These are phyloP conservation scores for Gallinago jamesoni DNA, from an alignment of 2,113 vertebrate genomes.

Conservation along the genomic window DNA sequence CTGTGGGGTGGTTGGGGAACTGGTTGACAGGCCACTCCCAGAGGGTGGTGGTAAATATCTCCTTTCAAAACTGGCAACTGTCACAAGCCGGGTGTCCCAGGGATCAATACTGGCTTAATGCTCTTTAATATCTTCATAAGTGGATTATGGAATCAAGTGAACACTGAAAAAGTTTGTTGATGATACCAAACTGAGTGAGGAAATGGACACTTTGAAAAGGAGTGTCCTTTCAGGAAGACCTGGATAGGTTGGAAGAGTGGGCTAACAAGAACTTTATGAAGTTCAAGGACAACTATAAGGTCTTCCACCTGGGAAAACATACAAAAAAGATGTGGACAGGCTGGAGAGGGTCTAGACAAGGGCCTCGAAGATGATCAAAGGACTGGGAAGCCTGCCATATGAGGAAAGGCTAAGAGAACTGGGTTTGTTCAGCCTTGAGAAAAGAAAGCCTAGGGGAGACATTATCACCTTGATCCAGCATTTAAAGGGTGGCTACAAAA, in stretches of 20 bases:
- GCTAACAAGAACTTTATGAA: background rate
- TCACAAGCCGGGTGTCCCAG: background rate
- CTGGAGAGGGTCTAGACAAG: background rate
- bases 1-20: background rate
- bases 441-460: background rate
- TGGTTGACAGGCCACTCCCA: background rate
- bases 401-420: background rate
- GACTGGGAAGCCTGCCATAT: background rate
- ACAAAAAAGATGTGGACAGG: background rate
- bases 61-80: background rate
- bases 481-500: background rate
- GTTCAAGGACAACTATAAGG: background rate
- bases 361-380: background rate
- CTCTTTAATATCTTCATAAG: background rate
- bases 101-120: background rate
- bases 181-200: background rate
- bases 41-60: background rate
- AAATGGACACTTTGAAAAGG: background rate
- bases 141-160: background rate
- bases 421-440: background rate
- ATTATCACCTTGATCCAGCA: background rate
- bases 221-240: background rate
- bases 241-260: background rate
- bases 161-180: background rate
- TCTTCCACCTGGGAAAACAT: background rate